Conservation (phyloP, 2,797 vertebrate species). For the Erpetoichthys calabaricus region DNA sequence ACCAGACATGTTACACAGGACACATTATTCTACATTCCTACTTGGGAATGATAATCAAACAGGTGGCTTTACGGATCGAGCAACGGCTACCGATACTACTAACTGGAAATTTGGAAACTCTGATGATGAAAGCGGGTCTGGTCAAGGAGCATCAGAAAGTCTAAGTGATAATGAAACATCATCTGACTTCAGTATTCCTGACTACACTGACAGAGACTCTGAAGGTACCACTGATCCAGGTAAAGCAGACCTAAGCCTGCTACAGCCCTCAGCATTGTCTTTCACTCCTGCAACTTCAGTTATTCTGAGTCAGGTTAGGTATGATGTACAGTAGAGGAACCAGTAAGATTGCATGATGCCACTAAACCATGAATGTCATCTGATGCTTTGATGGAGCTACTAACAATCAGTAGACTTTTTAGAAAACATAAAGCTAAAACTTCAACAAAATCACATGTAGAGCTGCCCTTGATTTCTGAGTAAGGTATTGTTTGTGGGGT, state of each 20-base stretch:
- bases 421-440: too few species aligned
- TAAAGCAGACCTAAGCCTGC: constrained; percentile 58
- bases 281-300: constrained; percentile 40
- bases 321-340: constrained; percentile 20
- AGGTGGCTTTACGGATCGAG: constrained; percentile 18
- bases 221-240: constrained; percentile 69
- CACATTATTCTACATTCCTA: constrained; percentile 46
- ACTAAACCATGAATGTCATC: constrained; percentile 12
- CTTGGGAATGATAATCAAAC: constrained; percentile 51
- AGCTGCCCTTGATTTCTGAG: too few species aligned
- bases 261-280: constrained; percentile 41
- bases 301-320: constrained; percentile 65
- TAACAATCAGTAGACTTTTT: too few species aligned
- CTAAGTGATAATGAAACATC: constrained; percentile 85
- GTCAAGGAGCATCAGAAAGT: constrained; percentile 61
- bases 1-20: constrained; percentile 20
- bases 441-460: too few species aligned
- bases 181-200: constrained; percentile 88
- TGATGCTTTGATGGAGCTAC: too few species aligned
- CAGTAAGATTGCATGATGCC: constrained; percentile 6
- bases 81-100: constrained; percentile 28
- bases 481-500: too few species aligned
- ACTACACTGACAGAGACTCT: constrained; percentile 60
- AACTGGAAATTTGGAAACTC: constrained; percentile 54
- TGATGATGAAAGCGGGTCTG: constrained; percentile 84